A percentile compares a stretch with the other conserved stretches of the same genome.
These are phyloP conservation scores for Amphiduros pacificus DNA, from an alignment of 2,888 invertebrate species.

Conservation along the genomic window DNA sequence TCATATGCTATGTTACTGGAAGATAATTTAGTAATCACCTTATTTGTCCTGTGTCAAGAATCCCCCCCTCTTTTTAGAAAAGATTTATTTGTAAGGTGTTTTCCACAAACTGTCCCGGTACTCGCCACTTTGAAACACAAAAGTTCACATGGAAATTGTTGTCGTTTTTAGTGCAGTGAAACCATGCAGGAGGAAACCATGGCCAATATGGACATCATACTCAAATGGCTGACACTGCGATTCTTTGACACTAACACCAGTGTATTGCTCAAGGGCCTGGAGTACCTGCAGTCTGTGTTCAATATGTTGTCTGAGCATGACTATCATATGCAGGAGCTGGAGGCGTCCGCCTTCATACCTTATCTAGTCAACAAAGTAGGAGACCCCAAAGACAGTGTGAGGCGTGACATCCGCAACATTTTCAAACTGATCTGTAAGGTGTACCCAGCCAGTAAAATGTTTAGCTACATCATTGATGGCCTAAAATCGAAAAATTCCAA, in stretches of 20 bases:
- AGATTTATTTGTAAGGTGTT: too few relatives aligned
- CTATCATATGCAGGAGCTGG: constrained; percentile 86
- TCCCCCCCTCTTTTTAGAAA: too few relatives aligned
- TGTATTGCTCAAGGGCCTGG: constrained; percentile 91
- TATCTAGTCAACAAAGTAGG: constrained; percentile 94
- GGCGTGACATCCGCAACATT: constrained; percentile 83
- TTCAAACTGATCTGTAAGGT: constrained; percentile 83
- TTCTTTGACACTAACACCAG: constrained; percentile 99
- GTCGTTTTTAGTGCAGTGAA: constrained; percentile 69
- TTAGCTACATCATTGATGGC: constrained; percentile 89
- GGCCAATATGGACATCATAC: constrained; percentile 88
- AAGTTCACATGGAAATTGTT: too few relatives aligned
- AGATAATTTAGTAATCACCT: neutral
- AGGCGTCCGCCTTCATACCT: constrained; percentile 91
- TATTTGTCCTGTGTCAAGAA: neutral
- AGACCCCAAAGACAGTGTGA: constrained; percentile 92
- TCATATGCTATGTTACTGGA: neutral
- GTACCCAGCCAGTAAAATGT: constrained; percentile 86
- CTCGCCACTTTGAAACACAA: too few relatives aligned
- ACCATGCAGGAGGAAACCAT: constrained; percentile 79
- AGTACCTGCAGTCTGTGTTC: constrained; percentile 85
- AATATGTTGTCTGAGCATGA: constrained; percentile 74
- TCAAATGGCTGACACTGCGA: constrained; percentile 93
- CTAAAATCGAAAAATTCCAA: constrained; percentile 95
- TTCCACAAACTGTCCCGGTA: too few relatives aligned